Conservation (phyloP, 37 sponge, comb jelly and placozoan genomes). For the Eunapius fragilis region DNA sequence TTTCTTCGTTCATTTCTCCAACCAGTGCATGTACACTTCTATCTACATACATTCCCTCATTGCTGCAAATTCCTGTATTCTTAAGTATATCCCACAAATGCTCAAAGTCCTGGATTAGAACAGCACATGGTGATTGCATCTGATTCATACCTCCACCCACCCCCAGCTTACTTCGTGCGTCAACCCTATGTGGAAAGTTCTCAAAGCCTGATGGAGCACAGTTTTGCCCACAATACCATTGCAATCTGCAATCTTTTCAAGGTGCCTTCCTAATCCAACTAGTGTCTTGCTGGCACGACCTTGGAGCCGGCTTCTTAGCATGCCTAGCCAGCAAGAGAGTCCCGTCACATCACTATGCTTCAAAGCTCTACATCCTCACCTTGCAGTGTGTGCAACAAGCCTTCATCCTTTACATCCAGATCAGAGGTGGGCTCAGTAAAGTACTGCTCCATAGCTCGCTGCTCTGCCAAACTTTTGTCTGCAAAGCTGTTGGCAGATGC, state of each 20-base stretch:
- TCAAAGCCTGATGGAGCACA: conserved; percentile 32
- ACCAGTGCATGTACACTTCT: conserved; percentile 31
- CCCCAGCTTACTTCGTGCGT: conserved; percentile 49
- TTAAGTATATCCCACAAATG: conserved; percentile 31
- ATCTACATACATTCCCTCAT: conserved; percentile 37
- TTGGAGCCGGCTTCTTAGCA: conserved; percentile 61
- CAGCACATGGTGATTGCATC: background rate
- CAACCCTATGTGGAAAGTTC: conserved; percentile 53
- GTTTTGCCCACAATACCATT: conserved; percentile 8
- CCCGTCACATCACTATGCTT: conserved; percentile 69
- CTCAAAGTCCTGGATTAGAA: conserved; percentile 11
- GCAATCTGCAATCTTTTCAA: conserved; percentile 5
- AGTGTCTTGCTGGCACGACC: conserved; percentile 88
- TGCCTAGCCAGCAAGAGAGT: conserved; percentile 34
- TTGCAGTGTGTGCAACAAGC: conserved; percentile 53
- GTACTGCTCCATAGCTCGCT: conserved; percentile 3
- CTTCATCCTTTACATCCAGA: conserved; percentile 21
- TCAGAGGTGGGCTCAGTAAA: background rate
- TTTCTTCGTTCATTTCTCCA: conserved; percentile 60
- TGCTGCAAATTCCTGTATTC: background rate
- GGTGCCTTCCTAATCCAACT: conserved; percentile 56
- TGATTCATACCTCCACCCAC: background rate
- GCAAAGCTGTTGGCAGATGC: conserved; percentile 20
- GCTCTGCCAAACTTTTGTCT: conserved; percentile 38
- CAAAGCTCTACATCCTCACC: conserved; percentile 80